Evolutionary conservation across 2,113 vertebrate genomes (phyloP), one percentile per base, ranked within the genome.

Genomic region (Dasypus novemcinctus): DNA sequence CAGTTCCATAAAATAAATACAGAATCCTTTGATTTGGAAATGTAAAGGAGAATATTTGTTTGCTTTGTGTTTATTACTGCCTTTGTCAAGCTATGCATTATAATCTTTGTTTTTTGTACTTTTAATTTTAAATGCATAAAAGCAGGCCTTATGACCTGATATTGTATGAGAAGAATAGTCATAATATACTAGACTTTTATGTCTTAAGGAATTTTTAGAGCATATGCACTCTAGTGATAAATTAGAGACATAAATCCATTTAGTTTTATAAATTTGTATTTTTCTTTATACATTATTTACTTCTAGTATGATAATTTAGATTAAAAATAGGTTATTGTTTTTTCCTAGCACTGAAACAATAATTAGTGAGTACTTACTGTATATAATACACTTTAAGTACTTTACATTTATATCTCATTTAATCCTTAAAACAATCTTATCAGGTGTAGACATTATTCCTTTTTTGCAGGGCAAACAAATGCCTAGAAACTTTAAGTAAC

Each of bases 111-210:
- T 69, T 84, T 76, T 85, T 71, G 11, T 69, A 25, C 29, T 85
- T 91, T 92, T 36, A 90, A 80, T 85, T 89, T 76, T 92, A 89
- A 52, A 68, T 25, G 1, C 38, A 11, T 89, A 68, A 92, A 85
- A 91, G 31, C 36, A 49, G n/a, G 6, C 7, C 41, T 52, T 80
- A 69, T 74, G 38, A 36, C 49, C 72, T 90, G n/a, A 33, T 85
- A 31, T 15, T 83, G 3, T 90, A 9, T 90, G 66, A 81, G 59
- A 94, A 80, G 17, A 69, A 69, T 81, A 74, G 54, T 57, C 13
- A 52, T 90, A 71, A 74, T 86, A 31, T 64, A 54, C 41, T 79
- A 80, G 38, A 74, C 52, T 23, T 63, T 87, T 72, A 36, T 76
- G 52, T 72, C 15, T 88, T 71, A 23, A 9, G 38, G 21, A 72